A percentile compares a stretch with the other conserved stretches of the same genome.
Evolutionary conservation across 2,888 invertebrate genomes (phyloP).

Genomic region (Trachelus iudaicus): DNA sequence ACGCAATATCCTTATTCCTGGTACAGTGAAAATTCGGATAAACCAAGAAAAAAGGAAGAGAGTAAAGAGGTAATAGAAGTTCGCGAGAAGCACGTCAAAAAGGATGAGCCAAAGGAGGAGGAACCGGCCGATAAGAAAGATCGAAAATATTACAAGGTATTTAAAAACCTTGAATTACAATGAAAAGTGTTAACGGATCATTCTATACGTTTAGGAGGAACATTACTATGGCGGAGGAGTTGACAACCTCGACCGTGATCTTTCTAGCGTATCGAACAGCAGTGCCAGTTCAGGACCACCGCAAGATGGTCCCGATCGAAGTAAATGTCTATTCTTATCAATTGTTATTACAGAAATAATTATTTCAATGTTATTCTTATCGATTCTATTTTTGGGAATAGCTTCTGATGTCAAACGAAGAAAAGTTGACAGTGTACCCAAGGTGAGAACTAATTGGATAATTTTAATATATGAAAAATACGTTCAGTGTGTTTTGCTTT

Average conservation of each 20-base stretch:
- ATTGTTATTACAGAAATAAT: neutral
- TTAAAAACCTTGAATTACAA: conserved; percentile 51
- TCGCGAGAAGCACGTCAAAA: conserved; percentile 67
- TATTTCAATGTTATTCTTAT: conserved; percentile 7
- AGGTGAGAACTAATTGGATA: conserved; percentile 69
- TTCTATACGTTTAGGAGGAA: conserved; percentile 63
- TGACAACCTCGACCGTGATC: conserved; percentile 71
- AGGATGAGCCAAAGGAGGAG: conserved; percentile 69
- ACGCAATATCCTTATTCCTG: conserved; percentile 3
- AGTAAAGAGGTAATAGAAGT: conserved; percentile 63
- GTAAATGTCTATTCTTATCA: conserved; percentile 58
- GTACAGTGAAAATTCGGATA: conserved; percentile 52
- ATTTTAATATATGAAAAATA: conserved; percentile 53
- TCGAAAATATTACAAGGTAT: conserved; percentile 70
- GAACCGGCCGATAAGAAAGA: conserved; percentile 70
- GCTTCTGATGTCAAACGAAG: conserved; percentile 82
- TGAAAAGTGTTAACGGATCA: neutral
- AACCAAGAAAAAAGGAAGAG: conserved; percentile 59
- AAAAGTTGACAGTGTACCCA: conserved; percentile 84
- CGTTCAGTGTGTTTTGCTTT: conserved; percentile 37
- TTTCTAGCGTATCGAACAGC: conserved; percentile 67
- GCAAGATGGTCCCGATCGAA: conserved; percentile 67
- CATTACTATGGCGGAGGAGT: conserved; percentile 64
- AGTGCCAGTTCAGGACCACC: conserved; percentile 63
- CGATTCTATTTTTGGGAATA: conserved; percentile 24